Evolutionary conservation across 2,888 invertebrate species (phyloP).

Genomic region (Cataglyphis cursor): DNA sequence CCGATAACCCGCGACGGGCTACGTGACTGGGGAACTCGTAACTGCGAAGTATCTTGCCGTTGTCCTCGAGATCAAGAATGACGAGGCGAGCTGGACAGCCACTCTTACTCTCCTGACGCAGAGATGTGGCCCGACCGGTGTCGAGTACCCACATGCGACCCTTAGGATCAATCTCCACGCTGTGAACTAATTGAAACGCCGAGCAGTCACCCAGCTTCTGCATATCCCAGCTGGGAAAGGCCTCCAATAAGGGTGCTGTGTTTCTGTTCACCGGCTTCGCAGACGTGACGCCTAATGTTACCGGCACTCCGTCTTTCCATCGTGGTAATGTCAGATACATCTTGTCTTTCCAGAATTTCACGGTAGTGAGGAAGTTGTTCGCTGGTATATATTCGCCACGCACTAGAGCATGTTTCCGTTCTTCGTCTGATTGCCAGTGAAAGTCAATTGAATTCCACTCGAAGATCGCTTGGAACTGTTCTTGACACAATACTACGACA

Average conservation of each 20-base stretch:
- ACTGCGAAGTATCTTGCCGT: slow-evolving; percentile 87
- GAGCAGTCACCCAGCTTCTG: slow-evolving; percentile 90
- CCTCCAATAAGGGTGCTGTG: slow-evolving; percentile 89
- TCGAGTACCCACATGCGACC: slow-evolving; percentile 89
- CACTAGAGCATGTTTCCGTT: slow-evolving; percentile 88
- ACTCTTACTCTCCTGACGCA: slow-evolving; percentile 82
- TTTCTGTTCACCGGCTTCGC: slow-evolving; percentile 86
- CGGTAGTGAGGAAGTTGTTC: slow-evolving; percentile 91
- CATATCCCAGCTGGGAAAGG: slow-evolving; percentile 92
- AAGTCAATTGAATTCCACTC: slow-evolving; percentile 92
- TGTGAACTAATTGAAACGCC: slow-evolving; percentile 92
- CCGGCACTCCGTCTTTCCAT: slow-evolving; percentile 91
- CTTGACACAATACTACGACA: slow-evolving; percentile 71
- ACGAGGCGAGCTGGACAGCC: slow-evolving; percentile 91
- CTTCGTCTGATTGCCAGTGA: slow-evolving; percentile 89
- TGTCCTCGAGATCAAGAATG: slow-evolving; percentile 90
- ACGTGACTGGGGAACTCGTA: slow-evolving; percentile 90
- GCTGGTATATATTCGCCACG: slow-evolving; percentile 89
- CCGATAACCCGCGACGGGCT: slow-evolving; percentile 87
- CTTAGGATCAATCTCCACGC: slow-evolving; percentile 91
- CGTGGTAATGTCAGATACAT: slow-evolving; percentile 91
- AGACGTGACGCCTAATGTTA: slow-evolving; percentile 90
- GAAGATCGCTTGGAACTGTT: slow-evolving; percentile 90
- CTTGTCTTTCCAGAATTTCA: slow-evolving; percentile 90
- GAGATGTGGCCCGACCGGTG: slow-evolving; percentile 90